A percentile compares a stretch with the other conserved stretches of the same genome.
Evolutionary conservation across 1,140 invertebrate species (phyloP).

Genomic region (Steinernema feltiae): DNA sequence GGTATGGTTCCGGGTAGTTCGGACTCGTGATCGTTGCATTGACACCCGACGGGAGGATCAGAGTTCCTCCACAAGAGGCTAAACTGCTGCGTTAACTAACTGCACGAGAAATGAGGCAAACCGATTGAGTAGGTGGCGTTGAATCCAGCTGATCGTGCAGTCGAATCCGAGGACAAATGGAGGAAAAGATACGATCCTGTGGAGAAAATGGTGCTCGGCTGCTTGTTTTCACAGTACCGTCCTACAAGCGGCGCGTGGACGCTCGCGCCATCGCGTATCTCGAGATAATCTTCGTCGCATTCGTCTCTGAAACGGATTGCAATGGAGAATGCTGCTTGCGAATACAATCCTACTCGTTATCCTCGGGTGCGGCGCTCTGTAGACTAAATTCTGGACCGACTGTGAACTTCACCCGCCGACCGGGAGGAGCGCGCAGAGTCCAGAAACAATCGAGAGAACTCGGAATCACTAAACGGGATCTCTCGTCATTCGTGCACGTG

Average conservation of each 20-base stretch:
- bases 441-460: constrained; percentile 49
- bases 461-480: constrained; percentile 37
- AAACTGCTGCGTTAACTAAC: constrained; percentile 11
- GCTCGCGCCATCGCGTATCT: constrained; percentile 48
- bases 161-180: constrained; percentile 44
- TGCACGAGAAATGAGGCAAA: constrained; percentile 14
- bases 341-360: too few relatives aligned
- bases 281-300: constrained; percentile 48
- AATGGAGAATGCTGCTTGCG: too few relatives aligned
- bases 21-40: constrained; percentile 18
- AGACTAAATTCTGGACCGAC: constrained; percentile 45
- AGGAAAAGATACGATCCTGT: constrained; percentile 45
- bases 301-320: background rate
- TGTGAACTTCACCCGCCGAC: constrained; percentile 51
- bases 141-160: constrained; percentile 37
- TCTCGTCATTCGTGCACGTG: background rate
- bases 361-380: constrained; percentile 17
- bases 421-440: constrained; percentile 44
- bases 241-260: constrained; percentile 43
- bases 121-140: constrained; percentile 45
- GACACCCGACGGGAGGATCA: constrained; percentile 26
- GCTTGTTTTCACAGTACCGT: constrained; percentile 34
- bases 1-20: constrained; percentile 27
- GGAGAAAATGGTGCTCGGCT: constrained; percentile 51
- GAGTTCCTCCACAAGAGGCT: constrained; percentile 51